Percentiles rank a stretch among this genome's conserved stretches.
Evolutionary conservation across 1,140 invertebrate genomes (phyloP).

Genomic region (Aphidius ervi): DNA sequence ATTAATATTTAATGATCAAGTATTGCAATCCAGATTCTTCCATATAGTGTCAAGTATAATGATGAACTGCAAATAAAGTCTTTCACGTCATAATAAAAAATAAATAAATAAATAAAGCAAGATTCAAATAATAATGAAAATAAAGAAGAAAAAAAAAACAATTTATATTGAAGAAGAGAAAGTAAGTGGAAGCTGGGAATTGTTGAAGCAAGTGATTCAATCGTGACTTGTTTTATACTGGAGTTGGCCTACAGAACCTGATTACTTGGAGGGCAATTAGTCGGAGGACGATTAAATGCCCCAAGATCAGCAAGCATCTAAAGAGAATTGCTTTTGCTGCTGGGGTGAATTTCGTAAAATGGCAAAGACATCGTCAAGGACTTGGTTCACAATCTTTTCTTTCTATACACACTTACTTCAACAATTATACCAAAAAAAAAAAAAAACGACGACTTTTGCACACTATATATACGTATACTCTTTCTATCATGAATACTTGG

Average conservation of each 20-base stretch:
- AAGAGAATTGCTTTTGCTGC: slow-evolving; percentile 7
- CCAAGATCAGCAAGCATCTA: slow-evolving; percentile 2
- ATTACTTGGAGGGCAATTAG: slow-evolving; percentile 22
- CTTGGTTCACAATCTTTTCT: slow-evolving; percentile 16
- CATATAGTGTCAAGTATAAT: too few species aligned
- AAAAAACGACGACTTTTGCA: neutral
- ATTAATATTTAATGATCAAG: slow-evolving; percentile 21
- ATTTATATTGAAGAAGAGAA: neutral
- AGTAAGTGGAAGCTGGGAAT: neutral
- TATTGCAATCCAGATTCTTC: neutral
- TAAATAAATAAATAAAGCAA: neutral
- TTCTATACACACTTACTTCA: slow-evolving; percentile 13
- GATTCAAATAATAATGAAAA: neutral
- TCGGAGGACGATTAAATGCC: slow-evolving; percentile 20
- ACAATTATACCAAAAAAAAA: slow-evolving; percentile 10
- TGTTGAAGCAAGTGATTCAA: slow-evolving; percentile 7
- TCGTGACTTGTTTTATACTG: neutral
- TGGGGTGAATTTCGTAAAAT: slow-evolving; percentile 15
- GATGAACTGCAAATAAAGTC: neutral
- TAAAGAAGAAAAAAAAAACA: neutral
- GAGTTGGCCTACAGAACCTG: slow-evolving; percentile 11
- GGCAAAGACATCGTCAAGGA: slow-evolving; percentile 14
- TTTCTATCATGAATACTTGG: neutral
- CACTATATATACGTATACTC: neutral
- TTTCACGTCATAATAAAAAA: neutral